Percentiles rank a stretch among this genome's conserved stretches.
These are phyloP conservation scores for Alectura lathami DNA, from an alignment of 2,113 vertebrate species.

Conservation along the genomic window DNA sequence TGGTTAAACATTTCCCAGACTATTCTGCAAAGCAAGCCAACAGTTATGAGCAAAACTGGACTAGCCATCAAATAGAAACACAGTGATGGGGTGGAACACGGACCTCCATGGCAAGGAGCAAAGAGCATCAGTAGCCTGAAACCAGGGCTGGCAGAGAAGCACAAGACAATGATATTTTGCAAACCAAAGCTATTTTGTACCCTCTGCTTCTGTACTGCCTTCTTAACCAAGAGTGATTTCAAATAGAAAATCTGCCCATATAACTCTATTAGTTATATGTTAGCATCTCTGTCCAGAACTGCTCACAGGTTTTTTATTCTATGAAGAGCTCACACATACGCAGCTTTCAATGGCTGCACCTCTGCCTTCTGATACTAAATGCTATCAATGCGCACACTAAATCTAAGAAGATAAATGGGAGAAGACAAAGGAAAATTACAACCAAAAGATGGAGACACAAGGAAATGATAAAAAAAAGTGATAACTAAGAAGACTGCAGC, in stretches of 20 bases:
- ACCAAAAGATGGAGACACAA: background rate
- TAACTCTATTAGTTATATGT: background rate
- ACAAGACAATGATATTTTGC: background rate
- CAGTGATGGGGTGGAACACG: background rate
- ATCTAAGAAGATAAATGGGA: background rate
- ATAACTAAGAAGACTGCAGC: background rate
- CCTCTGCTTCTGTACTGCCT: background rate
- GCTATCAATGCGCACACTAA: background rate
- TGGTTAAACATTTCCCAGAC: background rate
- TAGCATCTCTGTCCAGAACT: background rate
- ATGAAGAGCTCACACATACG: background rate
- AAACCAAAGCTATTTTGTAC: background rate
- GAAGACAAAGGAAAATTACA: background rate
- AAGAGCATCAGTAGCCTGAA: background rate
- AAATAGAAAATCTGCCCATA: background rate
- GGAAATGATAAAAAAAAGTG: background rate
- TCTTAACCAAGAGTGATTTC: background rate
- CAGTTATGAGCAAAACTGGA: background rate
- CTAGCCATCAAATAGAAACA: background rate
- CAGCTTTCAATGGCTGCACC: background rate
- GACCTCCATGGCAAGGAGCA: background rate
- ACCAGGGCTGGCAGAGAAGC: background rate
- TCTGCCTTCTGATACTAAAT: background rate
- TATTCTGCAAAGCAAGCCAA: background rate
- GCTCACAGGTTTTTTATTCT: background rate